Conservation (phyloP, 2,113 vertebrate species). For the Spheniscus mendiculus region DNA sequence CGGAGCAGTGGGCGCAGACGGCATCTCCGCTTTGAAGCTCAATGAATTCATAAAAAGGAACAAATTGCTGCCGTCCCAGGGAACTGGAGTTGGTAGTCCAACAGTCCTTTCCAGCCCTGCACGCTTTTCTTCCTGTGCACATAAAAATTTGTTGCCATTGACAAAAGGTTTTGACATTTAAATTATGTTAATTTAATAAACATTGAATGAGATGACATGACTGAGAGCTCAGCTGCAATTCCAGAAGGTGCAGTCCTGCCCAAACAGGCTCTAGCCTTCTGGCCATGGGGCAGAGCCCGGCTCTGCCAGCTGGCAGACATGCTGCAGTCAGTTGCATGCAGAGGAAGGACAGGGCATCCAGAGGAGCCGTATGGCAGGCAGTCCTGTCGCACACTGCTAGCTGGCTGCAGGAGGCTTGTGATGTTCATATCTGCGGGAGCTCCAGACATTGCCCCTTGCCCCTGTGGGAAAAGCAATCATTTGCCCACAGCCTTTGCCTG, state of each 20-base stretch:
- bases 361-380: not conserved
- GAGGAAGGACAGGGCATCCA: not conserved
- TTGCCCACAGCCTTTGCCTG: too few species aligned
- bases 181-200: not conserved
- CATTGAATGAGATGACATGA: not conserved
- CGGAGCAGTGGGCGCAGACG: not conserved
- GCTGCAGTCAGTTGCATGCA: rapidly evolving
- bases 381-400: rapidly evolving
- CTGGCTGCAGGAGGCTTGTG: not conserved
- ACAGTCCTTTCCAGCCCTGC: not conserved
- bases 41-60: not conserved
- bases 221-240: not conserved
- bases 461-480: not conserved
- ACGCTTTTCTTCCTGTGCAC: not conserved
- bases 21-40: not conserved
- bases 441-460: not conserved
- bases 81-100: not conserved
- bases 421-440: rapidly evolving
- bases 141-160: not conserved
- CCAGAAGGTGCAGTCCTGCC: not conserved
- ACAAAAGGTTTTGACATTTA: not conserved
- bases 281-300: not conserved
- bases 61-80: not conserved
- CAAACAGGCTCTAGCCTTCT: not conserved
- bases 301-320: not conserved